A percentile compares a stretch with the other conserved stretches of the same genome.
Evolutionary conservation across 2,797 vertebrate genomes (phyloP).

Genomic region (Poeciliopsis turneri): DNA sequence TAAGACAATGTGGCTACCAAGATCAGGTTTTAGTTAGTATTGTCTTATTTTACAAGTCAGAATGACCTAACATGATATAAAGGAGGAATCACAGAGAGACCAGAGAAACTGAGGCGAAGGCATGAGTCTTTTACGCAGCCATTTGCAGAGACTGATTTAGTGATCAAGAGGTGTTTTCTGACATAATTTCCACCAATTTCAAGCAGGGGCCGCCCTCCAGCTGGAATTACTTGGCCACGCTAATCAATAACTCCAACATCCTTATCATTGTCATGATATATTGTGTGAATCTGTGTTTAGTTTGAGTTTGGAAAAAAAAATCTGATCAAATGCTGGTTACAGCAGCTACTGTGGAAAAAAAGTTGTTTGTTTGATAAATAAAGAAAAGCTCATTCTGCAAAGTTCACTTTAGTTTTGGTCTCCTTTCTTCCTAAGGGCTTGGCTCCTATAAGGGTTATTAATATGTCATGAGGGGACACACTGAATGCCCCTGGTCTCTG

Average conservation of each 20-base stretch:
- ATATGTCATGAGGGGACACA: conserved; percentile 41
- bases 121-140: conserved; percentile 61
- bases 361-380: conserved; percentile 52
- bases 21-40: background rate
- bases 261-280: conserved; percentile 36
- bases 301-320: conserved; percentile 21
- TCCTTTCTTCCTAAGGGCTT: conserved; percentile 12
- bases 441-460: conserved; percentile 59
- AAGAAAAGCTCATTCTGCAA: conserved; percentile 43
- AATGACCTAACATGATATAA: conserved; percentile 22
- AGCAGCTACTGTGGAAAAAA: conserved; percentile 46
- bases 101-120: conserved; percentile 28
- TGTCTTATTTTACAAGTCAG: background rate
- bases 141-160: conserved; percentile 59
- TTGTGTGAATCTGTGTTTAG: conserved; percentile 24
- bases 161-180: conserved; percentile 52
- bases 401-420: conserved; percentile 9
- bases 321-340: conserved; percentile 20
- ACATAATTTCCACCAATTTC: conserved; percentile 19
- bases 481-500: conserved; percentile 52
- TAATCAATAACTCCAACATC: conserved; percentile 62
- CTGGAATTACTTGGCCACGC: conserved; percentile 53
- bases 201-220: conserved; percentile 56
- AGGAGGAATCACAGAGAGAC: conserved; percentile 35
- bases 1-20: background rate